Evolutionary conservation across 2,113 vertebrate genomes (phyloP), one percentile per base, ranked within the genome.

Genomic region (Paedocypris sp.): DNA sequence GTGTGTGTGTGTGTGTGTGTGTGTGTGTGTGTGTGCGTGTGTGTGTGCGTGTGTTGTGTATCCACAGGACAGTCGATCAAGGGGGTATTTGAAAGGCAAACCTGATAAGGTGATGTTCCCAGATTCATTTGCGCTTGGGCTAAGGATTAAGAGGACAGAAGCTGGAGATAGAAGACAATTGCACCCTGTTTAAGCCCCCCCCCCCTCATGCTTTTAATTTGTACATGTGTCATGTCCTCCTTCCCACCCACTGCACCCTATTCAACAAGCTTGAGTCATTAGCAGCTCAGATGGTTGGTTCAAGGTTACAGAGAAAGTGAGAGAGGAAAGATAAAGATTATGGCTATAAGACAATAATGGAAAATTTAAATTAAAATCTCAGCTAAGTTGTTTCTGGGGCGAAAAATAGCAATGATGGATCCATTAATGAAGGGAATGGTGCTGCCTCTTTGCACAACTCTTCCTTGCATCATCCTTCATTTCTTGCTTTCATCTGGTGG

Each of bases 231-330:
- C 51, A 50, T 69, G 69, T 60, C 46, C 58, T 73, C 70, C 60
- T 72, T 76, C 69, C 70, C 68, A 2, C 18, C 76, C 84, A 74
- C 78, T 77, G 60, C 57, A 13, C 23, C 58, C 80, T 81, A 77
- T 77, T 70, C 48, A 46, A 83, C 86, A 82, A 85, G 84, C 85
- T 78, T 79, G 85, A 82, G 81, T 87, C 87, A 87, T 90, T 90
- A 86, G 76, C 77, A 48, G 41, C 71, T 56, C 69, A 64, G 76
- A 74, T 71, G 78, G 74, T 56, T 50, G 71, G 86, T 88, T 86
- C 86, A 86, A 88, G 85, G 83, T 87, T 83, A 90, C 83, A 85
- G 77, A 83, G 81, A 86, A 86, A 89, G 87, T 89, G 81, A 3
- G 66, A 15, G 54, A 79, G 74, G 74, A 72, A 80, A 80, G 76